A percentile compares a stretch with the other conserved stretches of the same genome.
Conservation (phyloP, 2,797 vertebrate genomes). For the Acropternis orthonyx region DNA sequence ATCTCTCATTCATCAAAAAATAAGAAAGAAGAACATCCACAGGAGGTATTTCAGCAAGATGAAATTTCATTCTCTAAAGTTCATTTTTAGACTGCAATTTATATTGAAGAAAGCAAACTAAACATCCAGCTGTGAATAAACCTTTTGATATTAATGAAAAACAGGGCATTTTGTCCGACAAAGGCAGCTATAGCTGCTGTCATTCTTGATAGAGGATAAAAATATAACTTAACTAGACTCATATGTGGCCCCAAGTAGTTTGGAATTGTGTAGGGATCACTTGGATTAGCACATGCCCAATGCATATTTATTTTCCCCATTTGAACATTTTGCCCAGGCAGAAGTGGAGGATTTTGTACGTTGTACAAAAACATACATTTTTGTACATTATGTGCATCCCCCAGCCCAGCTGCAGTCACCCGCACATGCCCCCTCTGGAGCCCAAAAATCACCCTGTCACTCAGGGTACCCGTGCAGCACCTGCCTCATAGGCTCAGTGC, state of each 20-base stretch:
- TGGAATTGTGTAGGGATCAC: neutral
- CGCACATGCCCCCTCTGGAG: rapidly evolving
- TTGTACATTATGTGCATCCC: neutral
- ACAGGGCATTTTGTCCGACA: neutral
- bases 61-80: neutral
- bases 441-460: neutral
- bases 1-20: neutral
- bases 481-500: neutral
- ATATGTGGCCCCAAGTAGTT: neutral
- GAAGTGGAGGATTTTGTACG: neutral
- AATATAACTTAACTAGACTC: neutral
- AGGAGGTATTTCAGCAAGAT: neutral
- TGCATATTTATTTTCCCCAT: neutral
- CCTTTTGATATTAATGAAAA: conserved; percentile 1
- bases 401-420: neutral
- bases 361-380: neutral
- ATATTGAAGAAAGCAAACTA: neutral
- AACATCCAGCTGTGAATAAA: conserved; percentile 4
- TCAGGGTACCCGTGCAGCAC: neutral
- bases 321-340: neutral
- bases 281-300: neutral
- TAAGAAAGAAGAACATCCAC: neutral
- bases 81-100: conserved; percentile 12
- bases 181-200: neutral
- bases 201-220: neutral